Conservation (phyloP, 1,140 invertebrate species). For the Ctenoplectra terminalis region DNA sequence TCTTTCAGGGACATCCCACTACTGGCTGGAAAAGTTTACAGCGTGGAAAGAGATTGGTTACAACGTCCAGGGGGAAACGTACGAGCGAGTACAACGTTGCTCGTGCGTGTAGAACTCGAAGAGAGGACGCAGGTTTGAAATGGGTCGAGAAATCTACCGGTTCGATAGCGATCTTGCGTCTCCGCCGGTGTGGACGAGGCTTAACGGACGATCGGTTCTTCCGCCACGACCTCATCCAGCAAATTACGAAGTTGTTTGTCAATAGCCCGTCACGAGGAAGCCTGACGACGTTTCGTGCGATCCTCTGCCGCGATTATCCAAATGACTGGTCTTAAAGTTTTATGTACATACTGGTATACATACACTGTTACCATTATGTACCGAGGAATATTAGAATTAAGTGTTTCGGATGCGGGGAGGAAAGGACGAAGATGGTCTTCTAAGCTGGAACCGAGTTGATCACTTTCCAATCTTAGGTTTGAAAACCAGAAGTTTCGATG, state of each 20-base stretch:
- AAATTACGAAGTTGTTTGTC: constrained; percentile 75
- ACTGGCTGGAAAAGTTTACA: constrained; percentile 46
- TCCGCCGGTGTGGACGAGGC: constrained; percentile 49
- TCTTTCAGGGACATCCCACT: constrained; percentile 7
- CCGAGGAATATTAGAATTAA: neutral
- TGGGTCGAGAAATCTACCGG: constrained; percentile 49
- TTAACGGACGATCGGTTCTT: constrained; percentile 28
- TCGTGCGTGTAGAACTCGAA: neutral
- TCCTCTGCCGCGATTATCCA: neutral
- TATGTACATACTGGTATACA: neutral
- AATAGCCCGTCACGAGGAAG: constrained; percentile 40
- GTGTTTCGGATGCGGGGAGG: neutral
- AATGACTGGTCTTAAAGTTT: neutral
- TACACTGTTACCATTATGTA: too few species aligned
- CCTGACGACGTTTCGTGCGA: constrained; percentile 7
- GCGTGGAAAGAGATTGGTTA: constrained; percentile 37
- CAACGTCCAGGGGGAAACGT: constrained; percentile 19
- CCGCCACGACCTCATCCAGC: constrained; percentile 54
- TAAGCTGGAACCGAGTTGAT: too few species aligned
- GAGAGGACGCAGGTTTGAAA: constrained; percentile 41
- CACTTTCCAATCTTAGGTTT: too few species aligned
- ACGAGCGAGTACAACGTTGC: neutral
- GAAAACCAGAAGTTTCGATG: too few species aligned
- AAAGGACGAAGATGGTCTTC: too few species aligned
- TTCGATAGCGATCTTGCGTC: constrained; percentile 59